Evolutionary conservation across 2,113 vertebrate species (phyloP), one percentile per base, ranked within the genome.

Genomic region (Sceloporus tristichus): DNA sequence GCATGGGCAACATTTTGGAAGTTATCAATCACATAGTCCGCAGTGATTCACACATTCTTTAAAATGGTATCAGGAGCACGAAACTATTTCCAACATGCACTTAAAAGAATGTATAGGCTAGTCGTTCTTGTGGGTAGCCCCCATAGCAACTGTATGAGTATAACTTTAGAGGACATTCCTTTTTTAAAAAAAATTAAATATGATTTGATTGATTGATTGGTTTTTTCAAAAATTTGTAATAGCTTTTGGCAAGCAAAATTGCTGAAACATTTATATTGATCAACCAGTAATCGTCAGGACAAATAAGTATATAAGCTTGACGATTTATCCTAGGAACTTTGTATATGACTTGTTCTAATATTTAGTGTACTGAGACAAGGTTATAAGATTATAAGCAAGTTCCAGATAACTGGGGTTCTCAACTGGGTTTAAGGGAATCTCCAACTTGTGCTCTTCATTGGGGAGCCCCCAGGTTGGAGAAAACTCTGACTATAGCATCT

Each of bases 81-180:
- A 8, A n/a, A 83, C 5, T 62, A 91, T 29, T 88, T 68, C 27
- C 4, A 53, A 87, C 56, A 92, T 89, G 53, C 40, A 62, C 79
- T 80, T 4, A 83, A 91, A 71, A 14, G 29, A 62, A 38, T 21
- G 19, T 2, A 9, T 8, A 11, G 21, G 59, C 91, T 25, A 38
- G 77, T 34, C 84, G n/a, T 40, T 74, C 25, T 42, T 71, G 14
- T 87, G 90, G 84, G 79, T 59, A 91, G 86, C 9, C 70, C 59
- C 78, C 1, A 21, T 10, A 0, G 0, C 85, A 84, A 42, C 85
- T 59, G 77, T 83, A 54, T 66, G 42, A 40, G 23, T 88, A 85
- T 59, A 25, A 86, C 84, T 83, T 38, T 2, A 48, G 27, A 77
- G 59, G 18, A 79, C 42, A 40, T 65, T 81, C 87, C 23, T 9